Percentiles rank a stretch among this genome's conserved stretches.
Conservation (phyloP, 2,888 invertebrate species). For the Pollenia griseotomentosa region DNA sequence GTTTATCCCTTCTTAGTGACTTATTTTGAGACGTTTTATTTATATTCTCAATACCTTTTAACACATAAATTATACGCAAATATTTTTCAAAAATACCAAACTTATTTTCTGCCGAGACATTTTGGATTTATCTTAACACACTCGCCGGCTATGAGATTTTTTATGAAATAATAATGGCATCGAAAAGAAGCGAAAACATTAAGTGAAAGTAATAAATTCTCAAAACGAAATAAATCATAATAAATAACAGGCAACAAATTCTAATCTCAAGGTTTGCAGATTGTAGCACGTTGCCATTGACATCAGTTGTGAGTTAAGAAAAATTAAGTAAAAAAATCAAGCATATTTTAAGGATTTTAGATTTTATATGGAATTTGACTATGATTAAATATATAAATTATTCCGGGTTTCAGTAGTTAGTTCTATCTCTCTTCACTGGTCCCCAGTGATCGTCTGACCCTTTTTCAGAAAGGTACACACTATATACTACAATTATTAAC, state of each 20-base stretch:
- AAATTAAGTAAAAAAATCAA: background rate
- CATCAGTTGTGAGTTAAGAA: background rate
- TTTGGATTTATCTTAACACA: background rate
- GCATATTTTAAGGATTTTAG: too few relatives aligned
- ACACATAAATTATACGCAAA: background rate
- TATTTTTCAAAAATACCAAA: background rate
- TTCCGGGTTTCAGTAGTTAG: too few relatives aligned
- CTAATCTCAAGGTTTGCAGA: background rate
- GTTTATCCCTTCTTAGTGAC: background rate
- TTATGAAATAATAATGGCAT: slow-evolving; percentile 14
- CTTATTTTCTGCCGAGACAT: background rate
- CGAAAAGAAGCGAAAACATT: background rate
- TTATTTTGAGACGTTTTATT: background rate
- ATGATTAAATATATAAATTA: too few relatives aligned
- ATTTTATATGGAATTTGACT: too few relatives aligned
- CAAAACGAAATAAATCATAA: background rate
- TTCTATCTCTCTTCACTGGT: too few relatives aligned
- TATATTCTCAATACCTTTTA: background rate
- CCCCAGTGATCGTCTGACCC: too few relatives aligned
- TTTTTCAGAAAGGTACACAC: too few relatives aligned
- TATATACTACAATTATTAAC: too few relatives aligned
- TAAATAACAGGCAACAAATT: background rate
- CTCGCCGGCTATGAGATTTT: background rate
- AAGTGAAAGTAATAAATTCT: slow-evolving; percentile 28
- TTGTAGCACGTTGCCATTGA: background rate